These are phyloP conservation scores for Gadus chalcogrammus DNA, from an alignment of 2,113 vertebrate species.

Conservation along the genomic window DNA sequence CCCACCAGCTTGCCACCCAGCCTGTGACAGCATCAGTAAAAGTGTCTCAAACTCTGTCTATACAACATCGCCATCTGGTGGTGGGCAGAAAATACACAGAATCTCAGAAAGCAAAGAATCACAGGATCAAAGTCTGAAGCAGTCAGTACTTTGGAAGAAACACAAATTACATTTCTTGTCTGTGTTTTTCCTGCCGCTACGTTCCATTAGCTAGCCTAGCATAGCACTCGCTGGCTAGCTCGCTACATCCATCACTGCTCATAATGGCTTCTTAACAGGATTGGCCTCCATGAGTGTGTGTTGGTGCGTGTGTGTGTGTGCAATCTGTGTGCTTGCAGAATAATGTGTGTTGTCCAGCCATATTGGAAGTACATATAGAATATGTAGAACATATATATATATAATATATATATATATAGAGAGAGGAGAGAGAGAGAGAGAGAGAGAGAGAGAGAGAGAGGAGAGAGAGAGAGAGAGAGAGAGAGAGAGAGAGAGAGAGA, in stretches of 20 bases:
- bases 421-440: no score
- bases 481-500: no score
- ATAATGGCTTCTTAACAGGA: conserved; percentile 71
- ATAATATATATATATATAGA: no score
- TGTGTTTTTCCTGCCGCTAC: conserved; percentile 34
- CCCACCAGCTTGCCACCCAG: not conserved
- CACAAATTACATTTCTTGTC: conserved; percentile 42
- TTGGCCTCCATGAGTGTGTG: conserved; percentile 53
- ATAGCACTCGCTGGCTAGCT: conserved; percentile 32
- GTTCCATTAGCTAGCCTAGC: conserved; percentile 66
- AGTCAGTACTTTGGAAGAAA: conserved; percentile 48
- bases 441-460: no score
- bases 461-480: no score
- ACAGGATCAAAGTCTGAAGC: no score
- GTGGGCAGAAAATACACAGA: conserved; percentile 1
- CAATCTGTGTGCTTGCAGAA: conserved; percentile 36
- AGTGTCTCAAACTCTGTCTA: conserved; percentile 13
- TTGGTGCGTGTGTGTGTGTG: not conserved
- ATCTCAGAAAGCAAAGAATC: no score
- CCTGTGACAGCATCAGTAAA: not conserved
- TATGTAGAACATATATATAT: not conserved
- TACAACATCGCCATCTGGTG: conserved; percentile 66
- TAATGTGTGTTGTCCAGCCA: conserved; percentile 31
- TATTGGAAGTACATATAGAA: conserved; percentile 37
- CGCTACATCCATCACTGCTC: conserved; percentile 68